These are phyloP conservation scores for Pseudochirops corinnae DNA, from an alignment of 2,797 vertebrate genomes.

Conservation along the genomic window DNA sequence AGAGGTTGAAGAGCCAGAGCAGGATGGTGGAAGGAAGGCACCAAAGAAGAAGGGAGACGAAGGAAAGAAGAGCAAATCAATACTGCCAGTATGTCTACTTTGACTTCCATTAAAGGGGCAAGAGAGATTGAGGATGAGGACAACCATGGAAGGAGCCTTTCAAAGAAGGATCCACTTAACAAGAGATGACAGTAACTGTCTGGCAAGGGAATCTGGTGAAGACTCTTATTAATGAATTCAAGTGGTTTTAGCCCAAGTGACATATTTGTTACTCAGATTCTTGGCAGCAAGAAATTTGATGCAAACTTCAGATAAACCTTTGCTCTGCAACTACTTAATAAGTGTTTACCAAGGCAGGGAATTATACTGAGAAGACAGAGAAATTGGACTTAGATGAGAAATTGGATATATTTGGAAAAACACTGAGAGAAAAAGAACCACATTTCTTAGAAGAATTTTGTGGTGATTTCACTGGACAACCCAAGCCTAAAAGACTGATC, in stretches of 20 bases:
- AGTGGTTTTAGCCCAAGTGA: not conserved
- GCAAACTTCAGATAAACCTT: not conserved
- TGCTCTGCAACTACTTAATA: not conserved
- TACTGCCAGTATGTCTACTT: not conserved
- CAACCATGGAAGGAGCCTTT: not conserved
- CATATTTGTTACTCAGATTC: not conserved
- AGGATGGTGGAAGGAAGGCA: not conserved
- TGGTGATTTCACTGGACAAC: not conserved
- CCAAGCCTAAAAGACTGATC: not conserved
- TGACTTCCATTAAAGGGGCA: not conserved
- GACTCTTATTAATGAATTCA: not conserved
- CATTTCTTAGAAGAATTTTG: not conserved
- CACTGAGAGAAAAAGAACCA: not conserved
- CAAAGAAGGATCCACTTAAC: not conserved
- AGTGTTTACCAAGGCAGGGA: not conserved
- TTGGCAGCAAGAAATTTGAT: not conserved
- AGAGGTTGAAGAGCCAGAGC: not conserved
- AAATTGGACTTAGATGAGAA: not conserved
- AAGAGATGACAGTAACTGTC: not conserved
- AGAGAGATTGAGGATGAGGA: not conserved
- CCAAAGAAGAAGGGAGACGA: not conserved
- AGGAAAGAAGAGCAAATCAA: not conserved
- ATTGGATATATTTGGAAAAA: not conserved
- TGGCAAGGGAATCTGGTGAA: not conserved
- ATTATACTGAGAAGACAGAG: not conserved